Base-by-base conservation (phyloP, 2,113 vertebrate species). In the Lophotis ruficrista region DNA sequence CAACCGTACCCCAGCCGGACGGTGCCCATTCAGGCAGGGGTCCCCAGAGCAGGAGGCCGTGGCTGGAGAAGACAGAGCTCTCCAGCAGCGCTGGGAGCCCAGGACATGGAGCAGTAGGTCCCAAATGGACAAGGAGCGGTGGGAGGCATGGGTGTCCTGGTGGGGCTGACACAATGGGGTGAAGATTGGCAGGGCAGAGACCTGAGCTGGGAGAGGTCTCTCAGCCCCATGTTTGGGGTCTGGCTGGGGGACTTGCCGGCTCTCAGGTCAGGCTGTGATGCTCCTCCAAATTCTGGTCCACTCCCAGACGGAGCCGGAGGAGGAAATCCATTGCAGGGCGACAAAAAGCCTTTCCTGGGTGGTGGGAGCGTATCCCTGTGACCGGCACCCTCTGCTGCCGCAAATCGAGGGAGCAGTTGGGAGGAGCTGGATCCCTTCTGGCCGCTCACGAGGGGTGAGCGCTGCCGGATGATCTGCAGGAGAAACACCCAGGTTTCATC, bases 341-440 rank as follows among this genome's bases (percentile, higher is more conserved):
- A 47, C 45, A 51, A 33, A 38, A 79, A 37, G 7, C 45, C 51
- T 15, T 16, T 28, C 25, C 11, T 10, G 0, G 0, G 3, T 31
- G 31, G 31, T 14, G 68, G 33, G 43, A 58, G 64, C 35, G 5
- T 20, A 35, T 41, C 41, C 41, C 41, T 43, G 41, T 43, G 24
- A 14, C 37, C 76, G 48, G 41, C 50, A 80, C n/a, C 57, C 15
- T 66, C n/a, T 50, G 27, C n/a, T 65, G 69, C 43, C 69, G 38
- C 71, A 28, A 41, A 41, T 24, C 0, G 6, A 35, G 0, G 10
- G 71, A 76, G 70, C 65, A 38, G 31, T 21, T 66, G 43, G 51
- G 56, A 71, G 27, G 14, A 25, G 15, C 33, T 75, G 89, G 30
- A 31, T 54, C 47, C 56, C 28, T 58, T 58, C 86, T 56, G 41